Base-by-base conservation (phyloP, 2,113 vertebrate species). In the Labeo rohita region DNA sequence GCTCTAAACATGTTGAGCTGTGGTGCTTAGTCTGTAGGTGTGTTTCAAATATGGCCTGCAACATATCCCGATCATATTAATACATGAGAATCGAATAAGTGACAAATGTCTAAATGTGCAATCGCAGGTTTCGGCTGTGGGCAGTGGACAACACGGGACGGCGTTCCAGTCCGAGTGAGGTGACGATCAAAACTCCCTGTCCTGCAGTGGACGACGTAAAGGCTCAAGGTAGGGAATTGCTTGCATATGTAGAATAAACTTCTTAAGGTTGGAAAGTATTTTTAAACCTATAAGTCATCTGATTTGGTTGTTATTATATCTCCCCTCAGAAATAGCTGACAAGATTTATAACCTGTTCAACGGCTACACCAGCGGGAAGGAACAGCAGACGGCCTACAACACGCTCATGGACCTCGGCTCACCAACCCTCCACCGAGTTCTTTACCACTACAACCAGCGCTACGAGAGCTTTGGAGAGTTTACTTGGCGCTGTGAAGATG, bases 321-420 rank as follows among this genome's bases (percentile, higher is more conserved):
- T 83, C 39, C 23, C 36, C 68, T 87, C 91, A 99, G 98, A 99
- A 95, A 97, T 99, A 86, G 95, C 98, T 6, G 98, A 99, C 91
- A 99, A 99, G 93, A 99, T 99, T 94, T 99, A 99, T 90, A 99
- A 99, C 88, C 95, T 99, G 91, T 99, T 99, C 92, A 99, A 99
- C 0, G 98, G 98, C 87, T 99, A 99, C 83, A 99, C 98, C 28
- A 99, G 98, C 0, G 98, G 98, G 49, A 99, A 99, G 89, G 98
- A 99, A 85, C 98, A 99, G 85, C 98, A 99, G 93, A 99, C 98
- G 0, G 98, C 98, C 73, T 99, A 99, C 92, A 99, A 99, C 90
- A 98, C 98, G 0, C 95, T 99, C 66, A 96, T 99, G 95, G 98
- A 99, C 83, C 92, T 98, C 90, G 97, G 98, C 0, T 96, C 98